These are phyloP conservation scores for Ctena decussata DNA, from an alignment of 2,888 invertebrate species.

Conservation along the genomic window DNA sequence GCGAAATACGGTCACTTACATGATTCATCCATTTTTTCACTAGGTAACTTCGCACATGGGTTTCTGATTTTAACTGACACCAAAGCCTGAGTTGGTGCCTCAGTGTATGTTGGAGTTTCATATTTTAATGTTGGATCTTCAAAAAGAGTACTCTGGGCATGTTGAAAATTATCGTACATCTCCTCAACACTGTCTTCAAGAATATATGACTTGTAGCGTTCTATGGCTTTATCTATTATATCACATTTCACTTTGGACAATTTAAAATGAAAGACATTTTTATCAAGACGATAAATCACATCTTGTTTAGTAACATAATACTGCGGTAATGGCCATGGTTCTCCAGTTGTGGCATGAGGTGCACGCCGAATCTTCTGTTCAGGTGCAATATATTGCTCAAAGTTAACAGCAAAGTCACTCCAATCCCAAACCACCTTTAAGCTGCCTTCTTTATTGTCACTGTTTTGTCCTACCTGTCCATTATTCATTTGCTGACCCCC, in stretches of 20 bases:
- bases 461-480: background rate
- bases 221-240: slow-evolving; percentile 89
- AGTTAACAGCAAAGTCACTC: slow-evolving; percentile 81
- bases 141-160: slow-evolving; percentile 77
- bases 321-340: slow-evolving; percentile 91
- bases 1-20: too few species aligned
- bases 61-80: slow-evolving; percentile 77
- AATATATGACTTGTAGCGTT: slow-evolving; percentile 88
- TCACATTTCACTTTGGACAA: slow-evolving; percentile 88
- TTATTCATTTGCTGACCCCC: background rate
- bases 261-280: slow-evolving; percentile 73
- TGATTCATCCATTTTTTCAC: slow-evolving; percentile 79
- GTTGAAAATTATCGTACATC: slow-evolving; percentile 81
- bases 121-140: slow-evolving; percentile 75
- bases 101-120: slow-evolving; percentile 67
- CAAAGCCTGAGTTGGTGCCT: slow-evolving; percentile 69
- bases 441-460: slow-evolving; percentile 63
- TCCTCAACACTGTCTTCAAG: slow-evolving; percentile 79
- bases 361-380: slow-evolving; percentile 84
- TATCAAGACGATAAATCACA: slow-evolving; percentile 72
- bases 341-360: slow-evolving; percentile 87
- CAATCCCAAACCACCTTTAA: slow-evolving; percentile 80
- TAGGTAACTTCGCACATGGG: slow-evolving; percentile 77
- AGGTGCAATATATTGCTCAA: slow-evolving; percentile 79
- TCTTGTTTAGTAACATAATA: slow-evolving; percentile 85